Conservation (phyloP, 2,113 vertebrate genomes). For the Gasterosteus aculeatus region DNA sequence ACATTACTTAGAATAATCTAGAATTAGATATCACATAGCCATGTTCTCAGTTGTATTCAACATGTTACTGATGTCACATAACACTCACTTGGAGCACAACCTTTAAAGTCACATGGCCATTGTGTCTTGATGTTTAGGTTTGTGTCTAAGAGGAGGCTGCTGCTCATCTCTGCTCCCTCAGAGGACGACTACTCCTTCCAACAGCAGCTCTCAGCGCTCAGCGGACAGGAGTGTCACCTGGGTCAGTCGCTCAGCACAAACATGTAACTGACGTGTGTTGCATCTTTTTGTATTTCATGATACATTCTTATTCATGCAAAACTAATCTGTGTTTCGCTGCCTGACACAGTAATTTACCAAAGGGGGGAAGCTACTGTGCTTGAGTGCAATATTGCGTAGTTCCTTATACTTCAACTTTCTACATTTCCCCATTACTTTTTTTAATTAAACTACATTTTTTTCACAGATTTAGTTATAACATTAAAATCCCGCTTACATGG, state of each 20-base stretch:
- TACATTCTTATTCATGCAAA: not conserved
- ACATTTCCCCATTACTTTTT: not conserved
- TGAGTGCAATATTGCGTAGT: not conserved
- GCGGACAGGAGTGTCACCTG: conserved; percentile 79
- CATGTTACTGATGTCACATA: not conserved
- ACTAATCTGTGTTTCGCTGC: not conserved
- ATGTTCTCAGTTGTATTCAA: not conserved
- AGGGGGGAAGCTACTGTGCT: not conserved
- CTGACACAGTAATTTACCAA: not conserved
- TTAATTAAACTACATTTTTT: not conserved
- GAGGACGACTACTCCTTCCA: conserved; percentile 83
- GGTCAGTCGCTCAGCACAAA: conserved; percentile 59
- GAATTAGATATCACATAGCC: not conserved
- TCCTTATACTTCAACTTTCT: not conserved
- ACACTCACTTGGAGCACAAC: not conserved
- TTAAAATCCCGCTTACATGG: not conserved
- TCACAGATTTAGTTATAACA: not conserved
- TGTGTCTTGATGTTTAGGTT: conserved; percentile 67
- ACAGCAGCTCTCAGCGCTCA: conserved; percentile 80
- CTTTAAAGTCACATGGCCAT: not conserved
- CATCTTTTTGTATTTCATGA: not conserved
- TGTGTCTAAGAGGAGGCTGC: conserved; percentile 80
- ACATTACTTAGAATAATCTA: no score
- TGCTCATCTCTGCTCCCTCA: conserved; percentile 80
- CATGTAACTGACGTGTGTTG: not conserved